Conservation (phyloP, 1,140 invertebrate species). For the Caenorhabditis briggsae region DNA sequence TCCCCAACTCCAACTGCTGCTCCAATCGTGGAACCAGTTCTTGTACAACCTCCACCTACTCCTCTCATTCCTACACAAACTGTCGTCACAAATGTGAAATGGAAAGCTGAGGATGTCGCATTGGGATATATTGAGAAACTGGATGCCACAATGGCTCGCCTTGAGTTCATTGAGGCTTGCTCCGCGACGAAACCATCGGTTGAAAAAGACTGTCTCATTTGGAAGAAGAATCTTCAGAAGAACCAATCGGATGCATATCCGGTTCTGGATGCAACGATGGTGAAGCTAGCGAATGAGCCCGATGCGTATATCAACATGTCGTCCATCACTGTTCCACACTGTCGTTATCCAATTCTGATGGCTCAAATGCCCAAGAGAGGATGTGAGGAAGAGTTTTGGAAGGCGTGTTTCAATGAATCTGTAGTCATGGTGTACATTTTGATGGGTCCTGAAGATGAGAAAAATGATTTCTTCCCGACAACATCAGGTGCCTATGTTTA, state of each 20-base stretch:
- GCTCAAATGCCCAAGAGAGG: conserved; percentile 47
- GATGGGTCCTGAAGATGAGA: conserved; percentile 33
- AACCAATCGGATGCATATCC: conserved; percentile 41
- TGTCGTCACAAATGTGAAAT: background rate
- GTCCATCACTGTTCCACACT: conserved; percentile 9
- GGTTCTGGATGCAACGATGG: conserved; percentile 16
- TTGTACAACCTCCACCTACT: background rate
- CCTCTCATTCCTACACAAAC: background rate
- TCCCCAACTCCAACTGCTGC: background rate
- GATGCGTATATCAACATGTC: conserved; percentile 25
- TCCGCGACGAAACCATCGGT: background rate
- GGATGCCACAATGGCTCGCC: background rate
- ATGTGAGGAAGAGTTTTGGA: conserved; percentile 45
- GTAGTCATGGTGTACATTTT: conserved; percentile 42
- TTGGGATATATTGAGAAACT: background rate
- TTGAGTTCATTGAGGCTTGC: conserved; percentile 23
- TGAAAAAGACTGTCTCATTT: conserved; percentile 3
- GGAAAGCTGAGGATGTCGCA: conserved; percentile 29
- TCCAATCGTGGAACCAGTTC: background rate
- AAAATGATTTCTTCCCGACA: conserved; percentile 38
- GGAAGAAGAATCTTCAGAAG: conserved; percentile 28
- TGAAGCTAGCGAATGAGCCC: background rate
- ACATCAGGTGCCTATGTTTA: conserved; percentile 4
- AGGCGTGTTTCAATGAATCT: conserved; percentile 17
- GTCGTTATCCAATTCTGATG: conserved; percentile 37